phyloP scores from a whole-genome alignment of 1,140 invertebrate genomes.

The Temnothorax longispinosus region DNA sequence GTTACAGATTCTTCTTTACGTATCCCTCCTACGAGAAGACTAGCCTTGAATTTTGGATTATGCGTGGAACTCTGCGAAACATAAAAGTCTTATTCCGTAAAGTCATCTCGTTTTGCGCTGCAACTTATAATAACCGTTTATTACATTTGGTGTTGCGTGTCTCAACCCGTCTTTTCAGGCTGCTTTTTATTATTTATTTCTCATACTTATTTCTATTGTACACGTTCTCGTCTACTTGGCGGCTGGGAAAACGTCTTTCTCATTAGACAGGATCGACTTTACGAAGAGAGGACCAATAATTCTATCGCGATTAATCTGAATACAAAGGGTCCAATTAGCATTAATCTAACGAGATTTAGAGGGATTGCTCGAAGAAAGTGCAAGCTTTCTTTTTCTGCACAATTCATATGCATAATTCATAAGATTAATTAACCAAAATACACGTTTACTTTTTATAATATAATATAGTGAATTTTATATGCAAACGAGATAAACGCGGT shows the following conservation, averaged over 20 bases:
- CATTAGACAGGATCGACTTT: background rate
- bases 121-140: too few relatives aligned
- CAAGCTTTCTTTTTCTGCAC: background rate
- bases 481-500: background rate
- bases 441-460: background rate
- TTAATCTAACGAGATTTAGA: background rate
- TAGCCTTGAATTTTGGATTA: background rate
- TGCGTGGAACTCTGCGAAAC: background rate
- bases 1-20: background rate
- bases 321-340: background rate
- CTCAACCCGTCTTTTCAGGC: too few relatives aligned
- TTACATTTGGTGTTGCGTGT: too few relatives aligned
- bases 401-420: background rate
- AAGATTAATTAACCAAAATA: background rate
- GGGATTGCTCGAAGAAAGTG: background rate
- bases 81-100: background rate
- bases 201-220: background rate
- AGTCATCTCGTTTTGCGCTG: background rate
- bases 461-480: background rate
- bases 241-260: background rate
- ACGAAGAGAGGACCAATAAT: background rate
- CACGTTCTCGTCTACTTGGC: background rate
- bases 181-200: background rate
- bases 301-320: background rate
- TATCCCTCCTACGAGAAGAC: background rate